Evolutionary conservation across 2,797 vertebrate genomes (phyloP), one percentile per base, ranked within the genome.

Genomic region (Telmatherina bonti): DNA sequence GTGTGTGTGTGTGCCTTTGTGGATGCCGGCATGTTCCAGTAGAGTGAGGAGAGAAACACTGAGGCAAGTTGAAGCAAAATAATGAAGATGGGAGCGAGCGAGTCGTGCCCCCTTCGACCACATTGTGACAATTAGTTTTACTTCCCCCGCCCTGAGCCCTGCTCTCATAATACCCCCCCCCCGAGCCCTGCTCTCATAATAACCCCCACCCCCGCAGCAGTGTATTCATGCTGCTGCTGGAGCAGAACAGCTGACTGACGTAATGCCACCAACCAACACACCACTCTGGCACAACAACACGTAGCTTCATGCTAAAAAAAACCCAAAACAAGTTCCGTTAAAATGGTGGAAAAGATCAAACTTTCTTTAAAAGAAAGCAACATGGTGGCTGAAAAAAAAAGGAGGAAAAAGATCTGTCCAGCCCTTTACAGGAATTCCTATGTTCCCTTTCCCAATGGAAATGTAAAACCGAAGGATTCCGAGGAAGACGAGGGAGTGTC

Each of bases 51-150:
- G 66, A 68, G 64, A 70, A 65, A 57, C 76, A 74, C 79, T 22
- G 55, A 87, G 78, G 78, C 74, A 63, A 62, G 59, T 8, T 59
- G 78, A 75, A 26, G 55, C 78, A 63, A 57, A 76, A 55, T 27
- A 79, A 85, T 80, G 56, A 72, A 79, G 80, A 85, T 57, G 65
- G 16, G 78, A 18, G 57, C 72, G 57, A 9, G 53, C 69, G 70
- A 77, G 75, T 71, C 56, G 43, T 65, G 72, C 74, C 58, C 79
- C 11, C 70, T 66, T 72, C 71, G 62, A 79, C 66, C 74, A 78
- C 78, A 79, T 85, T 87, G 84, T 61, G 74, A 82, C 84, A 89
- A 90, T 90, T 87, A 92, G 82, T 87, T 85, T 79, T 79, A 24
- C 26, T 63, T 12, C 67, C 85, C 54, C 41, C 35, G 2, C 26